Base-by-base conservation (phyloP, 2,888 invertebrate species). In the Girardia tigrina region DNA sequence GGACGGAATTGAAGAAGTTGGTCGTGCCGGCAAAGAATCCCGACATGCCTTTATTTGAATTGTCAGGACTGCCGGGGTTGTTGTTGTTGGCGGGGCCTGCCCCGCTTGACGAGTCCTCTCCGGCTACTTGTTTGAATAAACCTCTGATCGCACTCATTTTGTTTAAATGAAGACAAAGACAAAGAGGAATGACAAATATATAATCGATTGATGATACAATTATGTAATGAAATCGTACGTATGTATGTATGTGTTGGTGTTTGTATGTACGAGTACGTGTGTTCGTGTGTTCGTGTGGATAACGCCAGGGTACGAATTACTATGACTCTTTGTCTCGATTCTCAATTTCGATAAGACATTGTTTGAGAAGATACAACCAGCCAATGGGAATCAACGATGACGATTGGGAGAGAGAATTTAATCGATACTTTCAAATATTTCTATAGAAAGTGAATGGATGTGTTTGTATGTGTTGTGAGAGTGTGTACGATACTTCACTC, bases 1-100 rank as follows among this genome's bases (percentile, higher is more conserved):
- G 26, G 26, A 74, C 69, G 71, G 74, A 74, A 42, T 74, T 42
- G 27, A 74, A 42, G n/a, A 74, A 69, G 26, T 42, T 69, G 16
- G 74, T 27, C n/a, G 56, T 69, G 70, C 74, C 74, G 16, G 73
- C 28, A 2, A 73, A 26, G 36, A 73, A 73, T 4, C 73, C 73
- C 29, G 73, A 56, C 56, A 56, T 56, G 6, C 56, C 56, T 56
- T 56, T 56, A 56, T 56, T 56, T 56, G 56, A 56, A 23, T 16
- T 56, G 4, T 6, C 6, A n/a, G n/a, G n/a, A 56, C 23, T 23
- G n/a, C 20, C n/a, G n/a, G n/a, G n/a, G n/a, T 56, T 56, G 23
- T 56, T 56, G 56, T 56, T 56, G 56, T n/a, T 56, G n/a, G n/a
- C n/a, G n/a, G n/a, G n/a, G n/a, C n/a, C n/a, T n/a, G n/a, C n/a